Evolutionary conservation across 2,888 invertebrate species (phyloP).

Genomic region (Epinotia demarniana): DNA sequence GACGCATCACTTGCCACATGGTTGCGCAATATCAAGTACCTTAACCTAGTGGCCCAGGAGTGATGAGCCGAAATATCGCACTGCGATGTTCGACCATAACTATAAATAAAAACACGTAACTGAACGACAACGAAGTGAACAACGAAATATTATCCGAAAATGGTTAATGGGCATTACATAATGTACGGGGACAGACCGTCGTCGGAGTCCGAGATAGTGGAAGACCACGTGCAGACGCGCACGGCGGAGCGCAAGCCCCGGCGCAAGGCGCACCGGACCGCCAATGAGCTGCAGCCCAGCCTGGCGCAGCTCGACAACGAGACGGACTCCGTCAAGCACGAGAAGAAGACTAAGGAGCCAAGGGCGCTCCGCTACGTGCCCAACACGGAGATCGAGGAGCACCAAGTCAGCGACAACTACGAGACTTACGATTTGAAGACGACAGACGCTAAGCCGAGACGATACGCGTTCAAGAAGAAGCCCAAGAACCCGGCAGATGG

Average conservation of each 20-base stretch:
- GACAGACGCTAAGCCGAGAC: slow-evolving; percentile 68
- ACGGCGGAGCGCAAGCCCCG: slow-evolving; percentile 70
- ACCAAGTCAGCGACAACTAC: slow-evolving; percentile 74
- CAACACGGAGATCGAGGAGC: slow-evolving; percentile 74
- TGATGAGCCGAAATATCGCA: slow-evolving; percentile 37
- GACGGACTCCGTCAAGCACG: slow-evolving; percentile 77
- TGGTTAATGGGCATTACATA: slow-evolving; percentile 82
- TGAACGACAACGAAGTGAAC: slow-evolving; percentile 45
- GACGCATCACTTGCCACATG: slow-evolving; percentile 49
- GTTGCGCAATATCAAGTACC: slow-evolving; percentile 41
- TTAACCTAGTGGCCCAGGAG: slow-evolving; percentile 31
- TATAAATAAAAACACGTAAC: slow-evolving; percentile 50
- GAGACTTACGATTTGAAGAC: slow-evolving; percentile 77
- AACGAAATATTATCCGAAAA: slow-evolving; percentile 56
- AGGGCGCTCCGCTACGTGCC: slow-evolving; percentile 75
- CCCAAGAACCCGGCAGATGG: slow-evolving; percentile 77
- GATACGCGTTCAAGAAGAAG: slow-evolving; percentile 75
- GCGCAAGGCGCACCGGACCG: slow-evolving; percentile 68
- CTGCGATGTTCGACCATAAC: slow-evolving; percentile 58
- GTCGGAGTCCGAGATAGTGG: slow-evolving; percentile 76
- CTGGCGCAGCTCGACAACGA: slow-evolving; percentile 75
- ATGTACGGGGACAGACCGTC: slow-evolving; percentile 76
- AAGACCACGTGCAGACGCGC: slow-evolving; percentile 74
- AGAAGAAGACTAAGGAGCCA: slow-evolving; percentile 78
- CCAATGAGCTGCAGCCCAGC: slow-evolving; percentile 74